Base-by-base conservation (phyloP, 2,113 vertebrate species). In the Colinus virginianus region DNA sequence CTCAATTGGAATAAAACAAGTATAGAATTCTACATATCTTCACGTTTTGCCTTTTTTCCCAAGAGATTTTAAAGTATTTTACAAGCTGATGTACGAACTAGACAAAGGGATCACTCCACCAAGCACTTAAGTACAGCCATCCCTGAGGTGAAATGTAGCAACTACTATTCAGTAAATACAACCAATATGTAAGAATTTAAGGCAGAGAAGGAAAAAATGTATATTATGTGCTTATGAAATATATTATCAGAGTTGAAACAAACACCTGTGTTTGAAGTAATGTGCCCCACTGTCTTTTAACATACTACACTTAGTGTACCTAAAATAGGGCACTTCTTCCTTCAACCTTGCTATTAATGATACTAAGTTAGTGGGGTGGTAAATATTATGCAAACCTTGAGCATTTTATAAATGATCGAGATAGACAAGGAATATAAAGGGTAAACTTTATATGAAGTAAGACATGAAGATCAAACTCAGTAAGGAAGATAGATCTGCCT, bases 61-160 rank as follows among this genome's bases (percentile, higher is more conserved):
- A 53, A 78, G 78, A 77, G 19, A 45, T 63, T 90, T 92, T 55
- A 53, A 78, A 64, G 32, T 42, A 18, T 38, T 64, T 64, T n/a
- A n/a, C 61, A 38, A n/a, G 51, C 76, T 42, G 76, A 64, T 92
- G 42, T 32, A 67, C 38, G 90, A 79, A 34, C 7, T 76, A 70
- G 76, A 69, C 56, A 88, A 91, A 95, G 11, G 7, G 11, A 93
- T 91, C 49, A 61, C 72, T 91, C 94, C 77, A 88, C 67, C 74
- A 88, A 74, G 67, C 25, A 30, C 15, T 34, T 63, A 90, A 89
- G n/a, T 36, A 61, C 38, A 84, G 25, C 26, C 56, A 67, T 70
- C 43, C 70, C 66, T 69, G 46, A 87, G 53, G n/a, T 74, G 45
- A 92, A 91, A 93, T 76, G 56, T 38, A 78, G 49, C 43, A 96